phyloP scores from a whole-genome alignment of 2,113 vertebrate species.

The Stomatorhinus ivindoensis region DNA sequence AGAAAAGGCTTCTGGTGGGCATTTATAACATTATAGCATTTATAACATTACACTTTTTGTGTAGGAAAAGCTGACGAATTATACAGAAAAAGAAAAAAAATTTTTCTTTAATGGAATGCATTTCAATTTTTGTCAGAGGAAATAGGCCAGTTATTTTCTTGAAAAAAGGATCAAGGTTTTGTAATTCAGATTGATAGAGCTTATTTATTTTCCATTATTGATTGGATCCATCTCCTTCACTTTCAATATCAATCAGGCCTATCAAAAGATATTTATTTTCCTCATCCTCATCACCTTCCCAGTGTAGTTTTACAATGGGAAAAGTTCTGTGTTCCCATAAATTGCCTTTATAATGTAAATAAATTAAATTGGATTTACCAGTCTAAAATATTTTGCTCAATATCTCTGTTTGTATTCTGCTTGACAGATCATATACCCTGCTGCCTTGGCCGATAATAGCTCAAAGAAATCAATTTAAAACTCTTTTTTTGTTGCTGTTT shows the following conservation, averaged over 20 bases:
- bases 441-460: conserved; percentile 19
- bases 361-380: conserved; percentile 22
- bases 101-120: not conserved
- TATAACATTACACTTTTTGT: not conserved
- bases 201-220: conserved; percentile 7
- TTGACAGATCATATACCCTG: conserved; percentile 16
- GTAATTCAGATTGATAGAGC: conserved; percentile 4
- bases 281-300: not conserved
- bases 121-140: conserved; percentile 7
- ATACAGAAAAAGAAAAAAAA: not conserved
- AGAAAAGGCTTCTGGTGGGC: not conserved
- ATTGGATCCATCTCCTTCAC: not conserved
- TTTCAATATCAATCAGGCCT: conserved; percentile 17
- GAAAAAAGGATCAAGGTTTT: not conserved
- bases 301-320: not conserved
- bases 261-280: conserved; percentile 16
- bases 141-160: not conserved
- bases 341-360: not conserved
- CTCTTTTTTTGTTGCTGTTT: conserved; percentile 14
- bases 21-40: too few species aligned
- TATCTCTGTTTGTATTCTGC: conserved; percentile 20
- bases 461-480: conserved; percentile 21
- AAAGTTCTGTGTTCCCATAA: conserved; percentile 3
- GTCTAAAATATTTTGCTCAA: conserved; percentile 14
- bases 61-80: not conserved